Percentiles rank a stretch among this genome's conserved stretches.
phyloP scores from a whole-genome alignment of 2,888 invertebrate species.

The Punctoribates punctum region DNA sequence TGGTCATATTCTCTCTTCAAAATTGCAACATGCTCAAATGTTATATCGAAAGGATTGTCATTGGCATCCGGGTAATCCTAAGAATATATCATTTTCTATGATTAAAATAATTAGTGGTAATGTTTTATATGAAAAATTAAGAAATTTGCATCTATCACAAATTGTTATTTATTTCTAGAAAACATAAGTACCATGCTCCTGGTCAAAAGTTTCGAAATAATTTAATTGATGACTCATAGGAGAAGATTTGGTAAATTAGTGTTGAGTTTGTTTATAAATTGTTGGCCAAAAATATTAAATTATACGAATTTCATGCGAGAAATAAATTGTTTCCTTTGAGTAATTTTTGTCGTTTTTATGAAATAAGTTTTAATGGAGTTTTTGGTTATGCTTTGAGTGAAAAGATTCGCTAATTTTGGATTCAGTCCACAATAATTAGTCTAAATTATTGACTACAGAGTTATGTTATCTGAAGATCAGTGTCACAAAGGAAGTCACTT shows the following conservation, averaged over 20 bases:
- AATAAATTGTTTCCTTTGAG: conserved; percentile 1
- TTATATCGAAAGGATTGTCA: too few species aligned
- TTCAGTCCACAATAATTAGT: conserved; percentile 11
- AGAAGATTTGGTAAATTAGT: not conserved
- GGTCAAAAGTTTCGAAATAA: too few species aligned
- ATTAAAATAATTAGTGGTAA: too few species aligned
- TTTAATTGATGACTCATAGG: too few species aligned
- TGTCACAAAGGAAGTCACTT: conserved; percentile 26
- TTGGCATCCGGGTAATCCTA: too few species aligned
- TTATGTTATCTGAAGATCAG: conserved; percentile 13
- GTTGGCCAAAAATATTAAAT: not conserved
- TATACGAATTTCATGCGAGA: not conserved
- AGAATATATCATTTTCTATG: too few species aligned
- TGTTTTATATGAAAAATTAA: too few species aligned
- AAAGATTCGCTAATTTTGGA: not conserved
- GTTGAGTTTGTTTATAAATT: not conserved
- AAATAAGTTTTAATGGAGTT: conserved; percentile 1
- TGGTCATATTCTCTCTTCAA: too few species aligned
- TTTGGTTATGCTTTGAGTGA: not conserved
- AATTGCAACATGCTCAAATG: too few species aligned
- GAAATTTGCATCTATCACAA: too few species aligned
- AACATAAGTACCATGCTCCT: too few species aligned
- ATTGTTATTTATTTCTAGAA: too few species aligned
- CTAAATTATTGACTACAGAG: conserved; percentile 8
- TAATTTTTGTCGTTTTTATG: not conserved